Conservation (phyloP, 1,140 invertebrate species). For the Pectinophora gossypiella region DNA sequence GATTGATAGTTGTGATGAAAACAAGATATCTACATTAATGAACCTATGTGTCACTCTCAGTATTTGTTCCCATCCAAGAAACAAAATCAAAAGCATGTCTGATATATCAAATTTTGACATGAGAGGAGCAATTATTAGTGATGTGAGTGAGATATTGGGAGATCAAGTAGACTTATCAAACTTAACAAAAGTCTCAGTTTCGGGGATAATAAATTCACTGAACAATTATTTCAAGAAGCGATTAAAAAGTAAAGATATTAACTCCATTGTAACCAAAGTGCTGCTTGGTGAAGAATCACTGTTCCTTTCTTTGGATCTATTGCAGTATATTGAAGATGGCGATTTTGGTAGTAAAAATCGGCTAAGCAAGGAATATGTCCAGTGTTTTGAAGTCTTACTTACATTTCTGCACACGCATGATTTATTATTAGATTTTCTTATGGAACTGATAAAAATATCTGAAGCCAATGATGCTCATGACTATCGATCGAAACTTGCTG, state of each 20-base stretch:
- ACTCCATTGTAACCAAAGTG: constrained; percentile 33
- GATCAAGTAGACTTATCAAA: constrained; percentile 41
- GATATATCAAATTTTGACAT: constrained; percentile 52
- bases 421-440: constrained; percentile 67
- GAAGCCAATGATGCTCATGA: constrained; percentile 42
- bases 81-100: constrained; percentile 49
- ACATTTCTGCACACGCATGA: constrained; percentile 71
- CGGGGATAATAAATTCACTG: constrained; percentile 36
- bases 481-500: constrained; percentile 60
- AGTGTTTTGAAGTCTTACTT: constrained; percentile 75
- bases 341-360: constrained; percentile 22
- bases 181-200: constrained; percentile 40
- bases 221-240: constrained; percentile 37
- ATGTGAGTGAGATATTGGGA: constrained; percentile 49
- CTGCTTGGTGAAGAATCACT: constrained; percentile 52
- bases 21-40: constrained; percentile 41
- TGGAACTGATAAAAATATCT: constrained; percentile 67
- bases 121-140: constrained; percentile 46
- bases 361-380: constrained; percentile 39
- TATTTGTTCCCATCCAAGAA: constrained; percentile 46
- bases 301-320: constrained; percentile 52
- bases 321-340: constrained; percentile 33
- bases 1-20: constrained; percentile 22
- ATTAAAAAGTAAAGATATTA: constrained; percentile 27
- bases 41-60: constrained; percentile 56